Percentiles rank a stretch among this genome's conserved stretches.
These are phyloP conservation scores for Drosophila flavopinicola DNA, from an alignment of 2,888 invertebrate genomes.

Conservation along the genomic window DNA sequence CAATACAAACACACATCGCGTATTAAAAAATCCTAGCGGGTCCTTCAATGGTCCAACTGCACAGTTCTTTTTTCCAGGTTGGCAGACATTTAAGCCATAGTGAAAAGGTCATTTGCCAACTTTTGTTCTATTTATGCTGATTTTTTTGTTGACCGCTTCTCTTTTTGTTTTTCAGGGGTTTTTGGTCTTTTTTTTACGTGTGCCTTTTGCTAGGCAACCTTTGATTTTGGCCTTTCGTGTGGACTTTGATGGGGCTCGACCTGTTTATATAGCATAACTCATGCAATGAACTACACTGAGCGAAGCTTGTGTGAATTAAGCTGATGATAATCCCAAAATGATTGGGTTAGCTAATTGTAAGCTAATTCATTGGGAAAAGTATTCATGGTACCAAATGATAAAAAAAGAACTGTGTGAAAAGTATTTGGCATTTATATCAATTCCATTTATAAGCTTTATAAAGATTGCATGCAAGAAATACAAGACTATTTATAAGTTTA, in stretches of 20 bases:
- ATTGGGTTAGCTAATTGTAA: neutral
- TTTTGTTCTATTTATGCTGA: conserved; percentile 69
- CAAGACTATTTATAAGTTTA: no score
- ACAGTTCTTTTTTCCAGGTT: conserved; percentile 28
- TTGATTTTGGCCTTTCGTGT: conserved; percentile 70
- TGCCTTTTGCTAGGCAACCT: conserved; percentile 49
- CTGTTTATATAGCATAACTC: conserved; percentile 54
- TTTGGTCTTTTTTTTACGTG: conserved; percentile 29
- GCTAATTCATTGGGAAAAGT: neutral
- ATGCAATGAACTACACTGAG: conserved; percentile 53
- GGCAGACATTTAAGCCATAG: conserved; percentile 74
- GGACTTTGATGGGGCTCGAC: conserved; percentile 45
- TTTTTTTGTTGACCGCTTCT: conserved; percentile 43
- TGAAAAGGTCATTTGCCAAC: conserved; percentile 78
- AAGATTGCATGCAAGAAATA: no score
- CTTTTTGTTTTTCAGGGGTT: conserved; percentile 31
- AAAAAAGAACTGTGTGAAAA: no score
- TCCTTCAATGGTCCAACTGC: conserved; percentile 28
- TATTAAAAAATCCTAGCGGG: conserved; percentile 25
- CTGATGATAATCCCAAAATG: neutral
- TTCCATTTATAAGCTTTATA: no score
- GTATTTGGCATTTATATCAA: no score
- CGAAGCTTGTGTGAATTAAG: neutral
- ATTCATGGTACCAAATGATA: neutral
- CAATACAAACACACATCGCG: conserved; percentile 19